These are phyloP conservation scores for Hydrozoanthus tunicans DNA, from an alignment of 64 coral and sea anemone species.

Conservation along the genomic window DNA sequence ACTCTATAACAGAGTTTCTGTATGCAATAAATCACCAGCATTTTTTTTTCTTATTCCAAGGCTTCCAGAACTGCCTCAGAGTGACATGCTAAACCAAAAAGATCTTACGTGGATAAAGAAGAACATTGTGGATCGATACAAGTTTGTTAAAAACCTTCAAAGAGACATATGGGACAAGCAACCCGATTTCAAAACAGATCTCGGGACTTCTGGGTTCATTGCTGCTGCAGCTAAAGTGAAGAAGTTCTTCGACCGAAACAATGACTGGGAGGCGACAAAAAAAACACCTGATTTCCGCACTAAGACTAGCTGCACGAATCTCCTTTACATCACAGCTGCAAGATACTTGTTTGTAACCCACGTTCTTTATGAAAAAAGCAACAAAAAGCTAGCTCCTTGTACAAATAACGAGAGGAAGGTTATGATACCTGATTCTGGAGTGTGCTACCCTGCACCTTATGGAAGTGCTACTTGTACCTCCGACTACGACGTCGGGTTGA, in stretches of 20 bases:
- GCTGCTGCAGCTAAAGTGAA: neutral
- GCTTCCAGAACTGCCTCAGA: no score
- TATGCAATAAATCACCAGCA: no score
- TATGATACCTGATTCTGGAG: slow-evolving; percentile 14
- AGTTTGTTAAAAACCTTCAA: neutral
- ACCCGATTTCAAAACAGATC: neutral
- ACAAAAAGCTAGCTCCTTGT: slow-evolving; percentile 27
- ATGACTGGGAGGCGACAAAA: slow-evolving; percentile 35
- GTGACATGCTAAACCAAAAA: no score
- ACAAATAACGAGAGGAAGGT: neutral
- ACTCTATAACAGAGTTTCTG: no score
- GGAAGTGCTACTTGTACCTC: slow-evolving; percentile 61
- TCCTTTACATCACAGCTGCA: slow-evolving; percentile 63
- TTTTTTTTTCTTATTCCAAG: no score
- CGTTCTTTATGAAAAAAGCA: slow-evolving; percentile 47
- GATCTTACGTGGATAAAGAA: slow-evolving; percentile 31
- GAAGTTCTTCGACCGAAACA: slow-evolving; percentile 36
- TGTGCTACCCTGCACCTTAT: slow-evolving; percentile 68
- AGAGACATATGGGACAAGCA: slow-evolving; percentile 9
- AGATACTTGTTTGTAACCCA: slow-evolving; percentile 64
- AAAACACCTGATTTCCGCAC: no score
- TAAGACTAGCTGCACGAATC: neutral
- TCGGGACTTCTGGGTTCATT: neutral
- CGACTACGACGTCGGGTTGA: slow-evolving; percentile 73
- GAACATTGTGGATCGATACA: slow-evolving; percentile 32